Evolutionary conservation across 1,140 invertebrate species (phyloP), one percentile per base, ranked within the genome.

Genomic region (Drosophila funebris): DNA sequence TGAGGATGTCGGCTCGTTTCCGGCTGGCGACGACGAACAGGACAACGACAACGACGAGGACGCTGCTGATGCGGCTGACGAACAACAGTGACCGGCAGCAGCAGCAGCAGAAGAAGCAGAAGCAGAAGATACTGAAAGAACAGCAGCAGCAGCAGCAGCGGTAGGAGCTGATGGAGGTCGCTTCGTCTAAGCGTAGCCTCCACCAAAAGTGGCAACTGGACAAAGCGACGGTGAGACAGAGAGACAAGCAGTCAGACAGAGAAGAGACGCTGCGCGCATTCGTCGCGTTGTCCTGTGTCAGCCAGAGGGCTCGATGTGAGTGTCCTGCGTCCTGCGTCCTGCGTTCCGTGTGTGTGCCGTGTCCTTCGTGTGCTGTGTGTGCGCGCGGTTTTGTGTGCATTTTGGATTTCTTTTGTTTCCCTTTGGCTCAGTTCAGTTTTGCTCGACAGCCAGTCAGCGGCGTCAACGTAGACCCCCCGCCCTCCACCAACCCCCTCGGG

Each of bases 361-460:
- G 54, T 68, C 62, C 27, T 44, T 4, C 36, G 64, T 29, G 29
- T 20, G 52, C 37, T 20, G 20, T 24, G 37, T 50, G 18, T 63
- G 50, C 24, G 66, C 72, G 72, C 53, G 72, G 72, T 74, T 73
- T 70, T 88, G 83, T 88, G 78, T 83, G 83, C 83, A 88, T 78
- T 88, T 73, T 79, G 83, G 79, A 79, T 88, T 88, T 76, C 73
- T 73, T 88, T 88, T 88, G 73, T 83, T 74, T 76, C 69, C 61
- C 46, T 82, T 81, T 77, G 64, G 76, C 71, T 83, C 76, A 78
- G 57, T 84, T 73, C 39, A 69, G 56, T 24, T 37, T 29, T 29
- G 60, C 83, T 88, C 83, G 83, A 88, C 83, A 88, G 76, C 84
- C 82, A 87, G 82, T 87, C 82, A 87, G 80, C 76, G 73, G 75